These are phyloP conservation scores for Periophthalmus modestus DNA, from an alignment of 2,113 vertebrate species.

Conservation along the genomic window DNA sequence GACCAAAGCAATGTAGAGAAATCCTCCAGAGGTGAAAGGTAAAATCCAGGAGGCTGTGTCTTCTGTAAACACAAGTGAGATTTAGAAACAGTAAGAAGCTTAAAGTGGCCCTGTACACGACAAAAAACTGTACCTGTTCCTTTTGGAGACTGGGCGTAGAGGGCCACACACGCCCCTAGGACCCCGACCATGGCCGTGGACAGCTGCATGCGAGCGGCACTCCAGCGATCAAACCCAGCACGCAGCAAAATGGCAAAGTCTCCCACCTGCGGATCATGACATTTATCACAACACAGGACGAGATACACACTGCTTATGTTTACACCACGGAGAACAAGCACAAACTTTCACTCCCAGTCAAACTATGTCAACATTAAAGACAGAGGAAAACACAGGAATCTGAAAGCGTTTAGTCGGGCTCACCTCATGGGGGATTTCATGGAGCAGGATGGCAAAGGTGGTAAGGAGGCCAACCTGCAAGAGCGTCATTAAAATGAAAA, in stretches of 20 bases:
- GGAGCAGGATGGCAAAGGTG: constrained; percentile 94
- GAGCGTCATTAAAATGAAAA: constrained; percentile 8
- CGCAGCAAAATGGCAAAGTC: constrained; percentile 97
- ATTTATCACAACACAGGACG: constrained; percentile 3
- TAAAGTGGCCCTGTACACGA: not conserved
- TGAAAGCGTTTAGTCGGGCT: constrained; percentile 44
- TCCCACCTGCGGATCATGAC: constrained; percentile 81
- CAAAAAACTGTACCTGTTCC: constrained; percentile 82
- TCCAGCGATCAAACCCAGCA: constrained; percentile 97
- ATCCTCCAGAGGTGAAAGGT: constrained; percentile 94
- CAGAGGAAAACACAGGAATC: not conserved
- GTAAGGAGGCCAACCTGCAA: constrained; percentile 92
- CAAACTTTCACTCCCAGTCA: not conserved
- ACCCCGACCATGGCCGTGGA: constrained; percentile 91
- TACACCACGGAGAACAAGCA: not conserved
- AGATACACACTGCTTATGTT: constrained; percentile 1
- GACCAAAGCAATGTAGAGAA: constrained; percentile 96
- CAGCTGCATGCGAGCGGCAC: constrained; percentile 94
- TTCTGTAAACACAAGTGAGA: constrained; percentile 65
- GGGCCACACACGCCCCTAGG: constrained; percentile 89
- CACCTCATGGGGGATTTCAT: constrained; percentile 98
- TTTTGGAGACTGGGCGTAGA: constrained; percentile 90
- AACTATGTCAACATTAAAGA: constrained; percentile 9
- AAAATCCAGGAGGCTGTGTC: constrained; percentile 90
- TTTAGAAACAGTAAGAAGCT: not conserved